Percentiles rank a stretch among this genome's conserved stretches.
Evolutionary conservation across 2,113 vertebrate genomes (phyloP).

Genomic region (Lanius ludovicianus): DNA sequence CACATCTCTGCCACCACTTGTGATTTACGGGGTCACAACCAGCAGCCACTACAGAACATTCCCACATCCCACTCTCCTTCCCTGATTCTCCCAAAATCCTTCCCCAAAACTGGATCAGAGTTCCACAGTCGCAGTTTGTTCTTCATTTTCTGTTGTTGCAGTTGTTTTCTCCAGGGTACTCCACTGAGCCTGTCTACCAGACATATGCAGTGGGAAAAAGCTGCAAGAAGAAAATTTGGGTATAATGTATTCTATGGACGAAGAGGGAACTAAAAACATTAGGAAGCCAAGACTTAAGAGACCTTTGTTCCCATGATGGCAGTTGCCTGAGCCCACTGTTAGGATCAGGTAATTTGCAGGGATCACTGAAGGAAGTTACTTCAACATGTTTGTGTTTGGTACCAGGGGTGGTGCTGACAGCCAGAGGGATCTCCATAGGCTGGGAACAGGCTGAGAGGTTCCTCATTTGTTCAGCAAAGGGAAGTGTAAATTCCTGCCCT

Average conservation of each 20-base stretch:
- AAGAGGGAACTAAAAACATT: neutral
- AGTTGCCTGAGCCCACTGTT: neutral
- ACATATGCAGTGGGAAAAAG: neutral
- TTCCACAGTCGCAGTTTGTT: neutral
- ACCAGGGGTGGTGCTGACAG: neutral
- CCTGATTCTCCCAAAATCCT: neutral
- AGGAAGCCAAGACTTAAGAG: neutral
- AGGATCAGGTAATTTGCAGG: neutral
- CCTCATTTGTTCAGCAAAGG: neutral
- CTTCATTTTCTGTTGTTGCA: neutral
- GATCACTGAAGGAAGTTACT: neutral
- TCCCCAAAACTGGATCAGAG: neutral
- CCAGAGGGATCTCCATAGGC: neutral
- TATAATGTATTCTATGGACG: neutral
- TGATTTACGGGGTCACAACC: neutral
- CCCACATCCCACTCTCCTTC: neutral
- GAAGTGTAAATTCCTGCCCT: neutral
- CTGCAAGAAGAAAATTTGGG: neutral
- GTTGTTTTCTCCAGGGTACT: neutral
- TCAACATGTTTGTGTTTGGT: neutral
- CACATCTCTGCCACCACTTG: neutral
- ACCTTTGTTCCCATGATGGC: neutral
- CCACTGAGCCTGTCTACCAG: neutral
- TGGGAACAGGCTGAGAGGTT: neutral
- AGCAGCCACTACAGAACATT: neutral